Conservation (phyloP, 2,797 vertebrate species). For the Apogon hyalosoma region DNA sequence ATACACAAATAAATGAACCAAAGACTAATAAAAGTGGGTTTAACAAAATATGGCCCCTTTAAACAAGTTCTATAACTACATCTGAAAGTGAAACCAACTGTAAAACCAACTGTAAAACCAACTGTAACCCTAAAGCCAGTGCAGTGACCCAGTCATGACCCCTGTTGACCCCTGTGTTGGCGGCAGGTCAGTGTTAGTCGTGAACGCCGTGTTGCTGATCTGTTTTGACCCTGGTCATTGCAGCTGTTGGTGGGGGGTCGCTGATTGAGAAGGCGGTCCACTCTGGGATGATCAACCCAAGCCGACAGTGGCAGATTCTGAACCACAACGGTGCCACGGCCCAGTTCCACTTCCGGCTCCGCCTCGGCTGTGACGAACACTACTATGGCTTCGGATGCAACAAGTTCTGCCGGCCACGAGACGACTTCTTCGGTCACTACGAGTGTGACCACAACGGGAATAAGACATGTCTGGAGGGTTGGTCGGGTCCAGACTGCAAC, state of each 20-base stretch:
- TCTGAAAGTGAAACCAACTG: no score
- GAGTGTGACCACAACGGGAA: slow-evolving; percentile 93
- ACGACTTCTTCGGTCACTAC: slow-evolving; percentile 94
- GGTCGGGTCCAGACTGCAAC: slow-evolving; percentile 82
- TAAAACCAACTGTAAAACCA: no score
- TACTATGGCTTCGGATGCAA: slow-evolving; percentile 95
- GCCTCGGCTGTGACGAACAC: slow-evolving; percentile 89
- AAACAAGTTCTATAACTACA: no score
- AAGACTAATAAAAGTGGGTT: no score
- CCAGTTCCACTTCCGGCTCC: slow-evolving; percentile 91
- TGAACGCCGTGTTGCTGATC: no score
- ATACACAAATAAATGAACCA: no score
- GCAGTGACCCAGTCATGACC: no score
- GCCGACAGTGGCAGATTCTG: slow-evolving; percentile 89
- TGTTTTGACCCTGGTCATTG: accelerated
- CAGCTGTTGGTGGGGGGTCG: slow-evolving; percentile 30
- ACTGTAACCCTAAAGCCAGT: no score
- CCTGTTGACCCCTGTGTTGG: no score
- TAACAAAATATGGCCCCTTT: no score
- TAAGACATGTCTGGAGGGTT: slow-evolving; percentile 94
- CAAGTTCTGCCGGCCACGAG: slow-evolving; percentile 92
- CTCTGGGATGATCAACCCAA: slow-evolving; percentile 93
- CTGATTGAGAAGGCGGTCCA: slow-evolving; percentile 83
- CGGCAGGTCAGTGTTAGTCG: neutral
- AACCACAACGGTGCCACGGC: slow-evolving; percentile 87